Base-by-base conservation (phyloP, 2,888 invertebrate species). In the Thyatira batis region DNA sequence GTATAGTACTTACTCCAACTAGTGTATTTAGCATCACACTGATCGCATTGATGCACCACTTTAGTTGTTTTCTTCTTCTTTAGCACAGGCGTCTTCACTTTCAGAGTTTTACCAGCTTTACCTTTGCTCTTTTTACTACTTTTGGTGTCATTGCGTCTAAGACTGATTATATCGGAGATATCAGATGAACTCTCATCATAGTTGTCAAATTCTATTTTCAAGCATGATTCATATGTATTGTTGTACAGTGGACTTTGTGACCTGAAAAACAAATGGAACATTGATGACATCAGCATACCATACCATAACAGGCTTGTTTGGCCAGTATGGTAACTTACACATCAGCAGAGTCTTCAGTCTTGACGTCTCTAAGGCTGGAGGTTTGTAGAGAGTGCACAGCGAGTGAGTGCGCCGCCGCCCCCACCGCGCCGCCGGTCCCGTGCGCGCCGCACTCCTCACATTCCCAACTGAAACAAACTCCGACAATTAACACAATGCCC, bases 1-100 rank as follows among this genome's bases (percentile, higher is more conserved):
- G 50, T 20, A 20, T 20, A 20, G 21, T 11, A 72, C 79, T 78
- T 54, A 89, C 90, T 76, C 49, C 82, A 49, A 13, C 87, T 84
- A 0, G 84, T 80, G 63, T 89, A 91, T 67, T 86, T 84, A 44
- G 88, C 84, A 51, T 80, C 80, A 49, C 91, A 91, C 65, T 87
- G 84, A 53, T 89, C 89, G 63, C 91, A 91, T 44, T 80, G 79
- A 60, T 88, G 84, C 63, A 85, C 67, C 1, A 73, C 76, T 71
- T 89, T 80, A 3, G 58, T 68, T 63, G 67, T 70, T 55, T 69
- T 78, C 23, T 58, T 73, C 10, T 66, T 61, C 25, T 64, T 39
- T 8, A 39, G 55, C n/a, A 69, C 57, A 0, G 69, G 60, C 17
- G 5, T 39, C 46, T 73, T 58, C 52, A 60, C 65, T 63, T 71